phyloP scores from a whole-genome alignment of 2,113 vertebrate species.

The Synodontis membranacea region DNA sequence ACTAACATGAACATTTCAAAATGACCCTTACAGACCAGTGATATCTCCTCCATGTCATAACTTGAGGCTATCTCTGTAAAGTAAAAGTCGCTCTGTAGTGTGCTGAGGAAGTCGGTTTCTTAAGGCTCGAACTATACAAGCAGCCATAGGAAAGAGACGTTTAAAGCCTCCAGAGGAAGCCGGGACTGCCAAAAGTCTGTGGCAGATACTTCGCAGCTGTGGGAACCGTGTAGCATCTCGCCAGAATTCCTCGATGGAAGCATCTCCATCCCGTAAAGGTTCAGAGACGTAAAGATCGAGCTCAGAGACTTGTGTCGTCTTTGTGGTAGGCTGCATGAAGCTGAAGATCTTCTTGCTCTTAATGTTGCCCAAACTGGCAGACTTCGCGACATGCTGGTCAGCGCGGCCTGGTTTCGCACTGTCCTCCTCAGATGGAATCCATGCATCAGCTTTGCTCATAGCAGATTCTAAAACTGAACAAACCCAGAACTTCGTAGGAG shows the following conservation, averaged over 20 bases:
- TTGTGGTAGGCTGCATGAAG: slow-evolving; percentile 58
- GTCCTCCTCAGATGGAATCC: neutral
- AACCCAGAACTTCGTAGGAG: slow-evolving; percentile 63
- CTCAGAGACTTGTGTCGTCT: slow-evolving; percentile 61
- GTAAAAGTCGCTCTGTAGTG: slow-evolving; percentile 72
- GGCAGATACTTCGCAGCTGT: slow-evolving; percentile 61
- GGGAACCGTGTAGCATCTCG: slow-evolving; percentile 65
- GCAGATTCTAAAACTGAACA: slow-evolving; percentile 55
- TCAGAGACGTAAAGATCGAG: slow-evolving; percentile 68
- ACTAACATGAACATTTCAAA: neutral
- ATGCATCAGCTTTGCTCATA: slow-evolving; percentile 33
- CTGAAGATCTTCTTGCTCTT: slow-evolving; percentile 66
- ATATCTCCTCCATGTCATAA: slow-evolving; percentile 48
- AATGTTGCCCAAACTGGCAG: slow-evolving; percentile 34
- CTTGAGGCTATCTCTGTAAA: slow-evolving; percentile 68
- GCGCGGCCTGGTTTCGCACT: slow-evolving; percentile 5
- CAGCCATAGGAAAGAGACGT: slow-evolving; percentile 68
- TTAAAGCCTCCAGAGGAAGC: slow-evolving; percentile 73
- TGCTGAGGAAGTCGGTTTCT: slow-evolving; percentile 69
- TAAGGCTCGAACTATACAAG: slow-evolving; percentile 66
- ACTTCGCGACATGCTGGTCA: slow-evolving; percentile 2
- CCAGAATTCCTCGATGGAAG: slow-evolving; percentile 64
- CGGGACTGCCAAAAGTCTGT: slow-evolving; percentile 67
- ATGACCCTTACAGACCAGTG: neutral
- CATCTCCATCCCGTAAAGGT: slow-evolving; percentile 52